Base-by-base conservation (phyloP, 2,888 invertebrate genomes). In the Agrotis clavis region DNA sequence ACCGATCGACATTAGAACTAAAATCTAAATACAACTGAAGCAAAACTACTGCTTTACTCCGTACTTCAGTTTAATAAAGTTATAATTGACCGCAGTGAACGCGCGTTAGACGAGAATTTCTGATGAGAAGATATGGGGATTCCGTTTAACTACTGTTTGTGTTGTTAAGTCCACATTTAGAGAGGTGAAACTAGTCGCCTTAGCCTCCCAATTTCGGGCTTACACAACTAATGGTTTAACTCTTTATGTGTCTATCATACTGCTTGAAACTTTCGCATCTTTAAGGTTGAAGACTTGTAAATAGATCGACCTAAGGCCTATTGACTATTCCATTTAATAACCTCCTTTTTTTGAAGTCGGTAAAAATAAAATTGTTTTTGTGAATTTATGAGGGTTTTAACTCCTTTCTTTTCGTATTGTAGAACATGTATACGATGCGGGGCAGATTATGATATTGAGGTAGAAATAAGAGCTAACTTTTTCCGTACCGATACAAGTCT, bases 81-180 rank as follows among this genome's bases (percentile, higher is more conserved):
- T 79, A 70, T 79, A 62, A 80, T 77, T 74, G 77, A 74, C 67
- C 68, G 63, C 78, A 63, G 13, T n/a, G 51, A 77, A 56, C 65
- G 54, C 60, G 41, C 47, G 21, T 64, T 67, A 61, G 47, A 19
- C 30, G 56, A 76, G 77, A 83, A 56, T 71, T 82, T 76, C 19
- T 47, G 67, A 67, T 56, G 67, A 63, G 59, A 54, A 35, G 47
- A 60, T 77, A 47, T 61, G 21, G 57, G 53, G 62, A 77, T 67
- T 69, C 18, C 45, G 16, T 61, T 35, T 50, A 50, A 13, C 62
- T 72, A 59, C 18, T 67, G 63, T 72, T 77, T 75, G 64, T 25
- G 48, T 70, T 61, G 30, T 53, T 19, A 74, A 71, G 54, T 54
- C n/a, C 14, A 75, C 14, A 35, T 76, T 64, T 18, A 13, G 50